Conservation (phyloP, 2,888 invertebrate species). For the Callinectes sapidus region DNA sequence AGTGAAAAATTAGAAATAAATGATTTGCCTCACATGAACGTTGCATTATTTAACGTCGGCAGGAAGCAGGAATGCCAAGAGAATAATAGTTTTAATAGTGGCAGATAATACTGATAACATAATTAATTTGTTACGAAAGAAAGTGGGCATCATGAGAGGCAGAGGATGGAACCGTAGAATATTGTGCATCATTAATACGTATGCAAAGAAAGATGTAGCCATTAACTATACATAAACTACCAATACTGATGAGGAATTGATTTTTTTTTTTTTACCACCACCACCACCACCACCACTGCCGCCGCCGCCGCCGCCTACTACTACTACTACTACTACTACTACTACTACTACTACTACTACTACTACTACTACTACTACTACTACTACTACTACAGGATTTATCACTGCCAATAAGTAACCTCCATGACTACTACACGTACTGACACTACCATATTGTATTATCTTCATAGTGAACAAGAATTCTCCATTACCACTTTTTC, state of each 20-base stretch:
- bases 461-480: background rate
- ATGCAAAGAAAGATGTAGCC: background rate
- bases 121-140: background rate
- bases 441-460: background rate
- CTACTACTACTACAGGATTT: no score
- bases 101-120: background rate
- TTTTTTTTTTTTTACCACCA: no score
- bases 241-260: no score
- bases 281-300: background rate
- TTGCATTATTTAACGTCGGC: background rate
- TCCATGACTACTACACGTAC: background rate
- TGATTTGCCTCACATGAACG: background rate
- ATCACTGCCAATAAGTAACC: background rate
- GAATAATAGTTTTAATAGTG: background rate
- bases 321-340: no score
- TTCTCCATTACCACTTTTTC: background rate
- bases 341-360: no score
- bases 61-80: constrained; percentile 6
- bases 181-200: background rate
- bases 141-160: background rate
- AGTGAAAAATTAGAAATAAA: background rate
- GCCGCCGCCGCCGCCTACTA: no score
- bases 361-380: no score
- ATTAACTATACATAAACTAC: background rate
- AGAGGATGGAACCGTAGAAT: background rate